Conservation (phyloP, 2,888 invertebrate species). For the Andrena bicolor region DNA sequence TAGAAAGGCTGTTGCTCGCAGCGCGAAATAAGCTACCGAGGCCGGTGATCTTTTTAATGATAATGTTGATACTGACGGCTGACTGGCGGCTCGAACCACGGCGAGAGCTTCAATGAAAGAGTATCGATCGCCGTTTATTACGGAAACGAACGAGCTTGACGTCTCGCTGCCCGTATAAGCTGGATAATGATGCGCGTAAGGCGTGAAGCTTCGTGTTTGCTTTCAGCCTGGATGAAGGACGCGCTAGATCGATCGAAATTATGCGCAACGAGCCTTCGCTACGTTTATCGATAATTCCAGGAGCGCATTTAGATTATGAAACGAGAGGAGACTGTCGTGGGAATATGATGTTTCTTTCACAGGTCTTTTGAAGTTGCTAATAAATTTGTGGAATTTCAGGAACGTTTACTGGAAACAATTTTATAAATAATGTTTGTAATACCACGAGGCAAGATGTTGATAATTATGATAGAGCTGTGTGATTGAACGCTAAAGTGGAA, state of each 20-base stretch:
- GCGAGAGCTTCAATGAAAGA: conserved; percentile 38
- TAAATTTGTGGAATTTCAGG: too few relatives aligned
- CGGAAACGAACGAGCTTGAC: conserved; percentile 20
- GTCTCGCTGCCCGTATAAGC: conserved; percentile 17
- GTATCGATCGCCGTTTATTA: conserved; percentile 46
- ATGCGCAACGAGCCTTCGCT: too few relatives aligned
- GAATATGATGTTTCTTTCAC: too few relatives aligned
- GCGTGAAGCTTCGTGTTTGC: background rate
- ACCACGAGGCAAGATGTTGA: too few relatives aligned
- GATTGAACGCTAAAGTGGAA: background rate
- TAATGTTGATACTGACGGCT: conserved; percentile 48
- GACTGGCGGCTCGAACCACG: conserved; percentile 33
- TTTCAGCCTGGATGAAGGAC: conserved; percentile 12
- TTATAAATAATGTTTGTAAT: too few relatives aligned
- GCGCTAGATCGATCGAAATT: background rate
- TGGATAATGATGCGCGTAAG: background rate
- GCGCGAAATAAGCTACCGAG: conserved; percentile 26
- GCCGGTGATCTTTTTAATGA: conserved; percentile 45
- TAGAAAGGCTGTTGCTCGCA: conserved; percentile 14
- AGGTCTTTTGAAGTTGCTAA: too few relatives aligned
- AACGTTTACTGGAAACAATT: too few relatives aligned
- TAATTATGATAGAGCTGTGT: too few relatives aligned
- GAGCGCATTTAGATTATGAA: too few relatives aligned
- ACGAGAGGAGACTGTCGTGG: too few relatives aligned
- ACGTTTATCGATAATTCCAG: too few relatives aligned